A percentile compares a stretch with the other conserved stretches of the same genome.
Evolutionary conservation across 2,888 invertebrate species (phyloP).

Genomic region (Notodonta ziczac): DNA sequence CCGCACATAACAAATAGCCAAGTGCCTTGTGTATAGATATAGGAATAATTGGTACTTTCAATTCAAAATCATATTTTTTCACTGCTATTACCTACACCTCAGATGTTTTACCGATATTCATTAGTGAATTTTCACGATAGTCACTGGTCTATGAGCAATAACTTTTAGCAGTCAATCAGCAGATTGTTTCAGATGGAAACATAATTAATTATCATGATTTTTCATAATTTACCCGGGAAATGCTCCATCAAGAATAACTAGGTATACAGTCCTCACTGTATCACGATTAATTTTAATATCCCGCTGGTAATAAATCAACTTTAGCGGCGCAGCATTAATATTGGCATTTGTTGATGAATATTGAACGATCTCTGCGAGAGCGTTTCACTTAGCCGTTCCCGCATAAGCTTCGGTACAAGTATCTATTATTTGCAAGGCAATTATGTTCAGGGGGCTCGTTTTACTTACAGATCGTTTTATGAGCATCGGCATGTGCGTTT

Average conservation of each 20-base stretch:
- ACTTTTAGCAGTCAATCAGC: no score
- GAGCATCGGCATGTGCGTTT: conserved; percentile 57
- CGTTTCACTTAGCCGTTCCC: conserved; percentile 44
- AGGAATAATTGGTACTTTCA: no score
- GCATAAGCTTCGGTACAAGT: conserved; percentile 52
- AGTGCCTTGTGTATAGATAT: no score
- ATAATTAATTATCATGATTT: no score
- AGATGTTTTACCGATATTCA: no score
- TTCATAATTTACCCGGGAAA: no score
- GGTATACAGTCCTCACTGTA: background rate
- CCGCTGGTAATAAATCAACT: conserved; percentile 32
- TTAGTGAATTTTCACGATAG: no score
- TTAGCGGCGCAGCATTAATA: conserved; percentile 34
- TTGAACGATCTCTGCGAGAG: conserved; percentile 53
- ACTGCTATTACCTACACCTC: no score
- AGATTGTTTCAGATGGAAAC: no score
- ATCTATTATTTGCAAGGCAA: conserved; percentile 70
- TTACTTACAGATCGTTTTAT: conserved; percentile 54
- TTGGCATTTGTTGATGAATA: conserved; percentile 57
- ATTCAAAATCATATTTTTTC: no score
- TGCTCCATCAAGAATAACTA: no score
- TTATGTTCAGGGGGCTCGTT: conserved; percentile 67
- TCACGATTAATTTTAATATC: conserved; percentile 12
- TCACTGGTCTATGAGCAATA: no score
- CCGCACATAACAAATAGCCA: background rate